These are phyloP conservation scores for Chromis chromis DNA, from an alignment of 2,797 vertebrate genomes.

Conservation along the genomic window DNA sequence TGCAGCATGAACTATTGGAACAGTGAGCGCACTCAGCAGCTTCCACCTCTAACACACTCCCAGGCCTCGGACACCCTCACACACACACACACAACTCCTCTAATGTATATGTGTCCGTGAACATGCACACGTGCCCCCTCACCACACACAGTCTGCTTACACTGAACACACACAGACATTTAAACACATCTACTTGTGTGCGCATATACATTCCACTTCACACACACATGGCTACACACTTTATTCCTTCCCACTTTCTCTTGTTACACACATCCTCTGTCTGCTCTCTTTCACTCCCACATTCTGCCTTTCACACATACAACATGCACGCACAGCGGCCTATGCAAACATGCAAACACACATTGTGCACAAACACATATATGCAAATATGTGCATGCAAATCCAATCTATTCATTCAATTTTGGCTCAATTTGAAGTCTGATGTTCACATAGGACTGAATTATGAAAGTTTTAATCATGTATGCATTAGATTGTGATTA, in stretches of 20 bases:
- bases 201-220: conserved; percentile 21
- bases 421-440: conserved; percentile 3
- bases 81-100: conserved; percentile 14
- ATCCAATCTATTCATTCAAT: conserved; percentile 6
- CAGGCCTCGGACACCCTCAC: conserved; percentile 11
- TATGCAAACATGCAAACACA: conserved; percentile 22
- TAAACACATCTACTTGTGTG: conserved; percentile 27
- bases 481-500: background rate
- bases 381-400: conserved; percentile 25
- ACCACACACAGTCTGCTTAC: conserved; percentile 57
- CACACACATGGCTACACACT: conserved; percentile 7
- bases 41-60: conserved; percentile 58
- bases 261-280: conserved; percentile 58
- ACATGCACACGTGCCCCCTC: conserved; percentile 18
- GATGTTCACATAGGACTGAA: background rate
- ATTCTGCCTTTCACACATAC: conserved; percentile 34
- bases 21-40: conserved; percentile 74
- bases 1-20: conserved; percentile 67
- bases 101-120: background rate
- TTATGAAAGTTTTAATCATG: background rate
- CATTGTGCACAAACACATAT: background rate
- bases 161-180: conserved; percentile 38
- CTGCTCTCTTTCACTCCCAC: conserved; percentile 62
- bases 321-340: conserved; percentile 4
- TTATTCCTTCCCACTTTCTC: conserved; percentile 48